Conservation (phyloP, 1,140 invertebrate species). For the Eueides isabella region DNA sequence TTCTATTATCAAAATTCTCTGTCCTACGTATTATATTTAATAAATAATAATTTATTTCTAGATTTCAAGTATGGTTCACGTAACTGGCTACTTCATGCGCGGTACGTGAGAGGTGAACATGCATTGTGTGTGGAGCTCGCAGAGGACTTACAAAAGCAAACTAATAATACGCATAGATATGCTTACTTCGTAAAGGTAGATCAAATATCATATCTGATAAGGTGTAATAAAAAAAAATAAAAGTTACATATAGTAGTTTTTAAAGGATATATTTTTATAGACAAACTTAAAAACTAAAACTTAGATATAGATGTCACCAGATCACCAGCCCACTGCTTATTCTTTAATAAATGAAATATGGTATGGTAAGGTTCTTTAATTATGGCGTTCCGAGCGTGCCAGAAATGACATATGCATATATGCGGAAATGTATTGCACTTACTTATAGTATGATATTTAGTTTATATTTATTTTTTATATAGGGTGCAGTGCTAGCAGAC, state of each 20-base stretch:
- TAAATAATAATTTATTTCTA: constrained; percentile 37
- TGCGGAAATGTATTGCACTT: too few relatives aligned
- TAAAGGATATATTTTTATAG: too few relatives aligned
- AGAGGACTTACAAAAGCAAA: constrained; percentile 60
- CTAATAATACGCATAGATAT: constrained; percentile 66
- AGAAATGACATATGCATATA: too few relatives aligned
- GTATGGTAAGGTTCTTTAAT: too few relatives aligned
- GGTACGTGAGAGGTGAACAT: constrained; percentile 71
- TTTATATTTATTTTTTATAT: background rate
- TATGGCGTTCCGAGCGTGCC: too few relatives aligned
- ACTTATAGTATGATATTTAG: too few relatives aligned
- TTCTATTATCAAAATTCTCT: too few relatives aligned
- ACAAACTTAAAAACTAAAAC: too few relatives aligned
- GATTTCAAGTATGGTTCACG: constrained; percentile 53
- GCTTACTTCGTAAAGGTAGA: constrained; percentile 69
- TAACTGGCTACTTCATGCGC: constrained; percentile 69
- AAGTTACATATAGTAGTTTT: too few relatives aligned
- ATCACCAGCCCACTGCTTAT: background rate
- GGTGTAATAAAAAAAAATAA: too few relatives aligned
- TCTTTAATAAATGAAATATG: too few relatives aligned
- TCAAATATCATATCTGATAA: background rate
- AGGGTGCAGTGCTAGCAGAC: constrained; percentile 70
- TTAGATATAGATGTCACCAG: too few relatives aligned
- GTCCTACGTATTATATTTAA: background rate
- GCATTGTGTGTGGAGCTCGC: constrained; percentile 57